Percentiles rank a stretch among this genome's conserved stretches.
Evolutionary conservation across 2,888 invertebrate genomes (phyloP).

Genomic region (Dynastes tityus): DNA sequence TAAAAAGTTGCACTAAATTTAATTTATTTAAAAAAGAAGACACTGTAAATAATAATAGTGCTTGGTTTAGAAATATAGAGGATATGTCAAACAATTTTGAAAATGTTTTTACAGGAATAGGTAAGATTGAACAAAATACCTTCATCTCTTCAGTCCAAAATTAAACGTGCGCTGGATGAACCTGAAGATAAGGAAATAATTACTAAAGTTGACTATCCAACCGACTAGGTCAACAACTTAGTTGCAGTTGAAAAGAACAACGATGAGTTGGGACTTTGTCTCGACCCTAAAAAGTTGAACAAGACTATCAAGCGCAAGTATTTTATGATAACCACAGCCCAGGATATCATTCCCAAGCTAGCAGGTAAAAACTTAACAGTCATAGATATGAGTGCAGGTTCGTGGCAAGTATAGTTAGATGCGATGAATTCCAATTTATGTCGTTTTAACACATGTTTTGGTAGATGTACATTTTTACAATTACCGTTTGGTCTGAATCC

Average conservation of each 20-base stretch:
- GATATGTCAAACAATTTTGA: slow-evolving; percentile 1
- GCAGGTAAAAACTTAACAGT: background rate
- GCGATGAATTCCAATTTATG: background rate
- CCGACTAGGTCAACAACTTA: slow-evolving; percentile 48
- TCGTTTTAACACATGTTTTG: background rate
- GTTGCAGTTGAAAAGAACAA: slow-evolving; percentile 50
- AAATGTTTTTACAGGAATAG: slow-evolving; percentile 8
- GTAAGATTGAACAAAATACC: slow-evolving; percentile 2
- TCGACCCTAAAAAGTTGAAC: slow-evolving; percentile 60
- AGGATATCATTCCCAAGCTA: background rate
- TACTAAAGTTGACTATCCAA: background rate
- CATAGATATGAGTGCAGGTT: background rate
- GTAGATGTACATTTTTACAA: background rate
- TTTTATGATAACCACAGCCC: slow-evolving; percentile 56
- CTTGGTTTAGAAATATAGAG: background rate
- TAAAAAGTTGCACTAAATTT: no score
- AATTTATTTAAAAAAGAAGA: no score
- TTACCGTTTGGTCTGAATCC: background rate
- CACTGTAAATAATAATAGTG: background rate
- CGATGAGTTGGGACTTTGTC: slow-evolving; percentile 57
- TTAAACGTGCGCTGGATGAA: slow-evolving; percentile 18
- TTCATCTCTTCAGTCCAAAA: background rate
- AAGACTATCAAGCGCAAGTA: slow-evolving; percentile 56
- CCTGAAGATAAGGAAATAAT: background rate
- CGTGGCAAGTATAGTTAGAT: background rate